Evolutionary conservation across 2,113 vertebrate species (phyloP), one percentile per base, ranked within the genome.

Genomic region (Bolborhynchus lineola): DNA sequence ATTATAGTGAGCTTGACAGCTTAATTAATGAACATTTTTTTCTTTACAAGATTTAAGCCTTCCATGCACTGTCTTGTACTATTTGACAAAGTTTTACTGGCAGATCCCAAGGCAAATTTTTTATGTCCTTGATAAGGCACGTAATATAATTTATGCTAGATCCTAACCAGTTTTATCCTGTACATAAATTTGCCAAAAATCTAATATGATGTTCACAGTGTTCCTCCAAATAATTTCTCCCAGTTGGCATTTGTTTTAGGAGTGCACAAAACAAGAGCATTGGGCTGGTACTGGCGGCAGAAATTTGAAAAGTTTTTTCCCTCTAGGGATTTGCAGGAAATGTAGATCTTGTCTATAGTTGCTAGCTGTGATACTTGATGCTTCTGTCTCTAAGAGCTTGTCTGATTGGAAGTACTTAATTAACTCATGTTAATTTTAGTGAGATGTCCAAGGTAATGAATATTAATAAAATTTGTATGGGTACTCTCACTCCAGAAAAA

Each of bases 21-120:
- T 88, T 92, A 88, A 89, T 94, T 93, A 93, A 79, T 39, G 76
- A 85, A 55, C 11, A 63, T 20, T 3, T 46, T 80, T 80, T 67
- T 69, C 67, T 74, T 90, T 53, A 55, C 18, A 33, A 53, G 60
- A 74, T 12, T 71, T 59, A 57, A 91, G 10, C 28, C 52, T 91
- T 88, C 70, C 64, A 42, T 82, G 33, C 59, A 28, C 16, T 69
- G 42, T 23, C 37, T 62, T 29, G n/a, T 65, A 11, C 37, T 49
- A 62, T 71, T 72, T 81, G 42, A 84, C 91, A 8, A 59, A 72
- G 14, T 47, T 21, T 72, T 86, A 5, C 71, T 74, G 63, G 13
- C 49, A 68, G 78, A 19, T 41, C 26, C 68, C 23, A 42, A 6
- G 7, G 25, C 74, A 67, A 52, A 75, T 94, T 90, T 47, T 76